These are phyloP conservation scores for Apus apus DNA, from an alignment of 2,113 vertebrate genomes.

Conservation along the genomic window DNA sequence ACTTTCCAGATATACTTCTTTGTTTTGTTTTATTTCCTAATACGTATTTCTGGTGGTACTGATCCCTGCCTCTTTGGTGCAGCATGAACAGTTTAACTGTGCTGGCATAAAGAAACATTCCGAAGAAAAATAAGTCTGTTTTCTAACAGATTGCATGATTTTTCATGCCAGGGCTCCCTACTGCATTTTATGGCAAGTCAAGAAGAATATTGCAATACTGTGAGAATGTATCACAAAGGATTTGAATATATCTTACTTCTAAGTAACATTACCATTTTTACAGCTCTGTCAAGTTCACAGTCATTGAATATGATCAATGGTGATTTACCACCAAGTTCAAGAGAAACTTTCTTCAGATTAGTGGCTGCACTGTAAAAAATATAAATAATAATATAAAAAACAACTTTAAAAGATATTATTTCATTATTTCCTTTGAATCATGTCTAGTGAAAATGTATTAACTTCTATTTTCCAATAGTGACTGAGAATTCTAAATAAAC, in stretches of 20 bases:
- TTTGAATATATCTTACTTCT: background rate
- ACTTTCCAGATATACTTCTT: background rate
- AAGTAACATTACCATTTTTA: conserved; percentile 79
- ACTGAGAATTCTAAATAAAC: background rate
- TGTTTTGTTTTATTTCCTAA: background rate
- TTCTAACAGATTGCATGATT: background rate
- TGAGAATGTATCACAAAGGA: background rate
- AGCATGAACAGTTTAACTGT: background rate
- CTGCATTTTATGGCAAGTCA: background rate
- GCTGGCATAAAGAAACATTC: background rate
- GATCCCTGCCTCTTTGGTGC: background rate
- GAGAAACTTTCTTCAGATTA: conserved; percentile 86
- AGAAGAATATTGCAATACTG: background rate
- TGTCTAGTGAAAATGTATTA: background rate
- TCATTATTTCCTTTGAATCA: background rate
- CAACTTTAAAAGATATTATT: background rate
- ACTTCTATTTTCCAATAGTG: background rate
- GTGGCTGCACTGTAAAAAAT: conserved; percentile 73
- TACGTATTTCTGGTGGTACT: background rate
- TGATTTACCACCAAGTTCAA: conserved; percentile 87
- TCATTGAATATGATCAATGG: conserved; percentile 86
- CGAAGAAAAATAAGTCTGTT: background rate
- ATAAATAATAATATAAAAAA: background rate
- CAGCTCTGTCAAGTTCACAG: conserved; percentile 86
- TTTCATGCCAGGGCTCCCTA: background rate